Conservation (phyloP, 2,888 invertebrate species). For the Taphrorychus bicolor region DNA sequence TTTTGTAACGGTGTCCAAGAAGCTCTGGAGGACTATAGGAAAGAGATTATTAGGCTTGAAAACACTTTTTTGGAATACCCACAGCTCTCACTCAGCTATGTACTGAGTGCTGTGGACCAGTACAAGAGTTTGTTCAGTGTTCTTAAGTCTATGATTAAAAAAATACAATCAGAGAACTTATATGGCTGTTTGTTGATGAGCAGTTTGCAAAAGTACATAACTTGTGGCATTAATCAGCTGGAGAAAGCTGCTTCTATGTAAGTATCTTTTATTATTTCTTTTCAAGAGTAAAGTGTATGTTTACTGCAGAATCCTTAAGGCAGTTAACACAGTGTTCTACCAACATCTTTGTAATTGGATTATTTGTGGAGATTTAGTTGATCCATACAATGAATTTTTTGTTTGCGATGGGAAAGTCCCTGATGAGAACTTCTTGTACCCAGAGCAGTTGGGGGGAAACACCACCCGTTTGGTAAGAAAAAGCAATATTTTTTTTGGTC, state of each 20-base stretch:
- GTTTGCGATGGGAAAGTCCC: conserved; percentile 62
- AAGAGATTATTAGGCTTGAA: conserved; percentile 75
- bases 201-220: conserved; percentile 54
- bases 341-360: conserved; percentile 88
- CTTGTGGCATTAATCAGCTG: conserved; percentile 52
- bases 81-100: conserved; percentile 73
- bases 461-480: not conserved
- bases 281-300: no score
- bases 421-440: conserved; percentile 57
- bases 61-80: conserved; percentile 72
- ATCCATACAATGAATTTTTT: conserved; percentile 84
- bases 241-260: conserved; percentile 70
- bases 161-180: conserved; percentile 53
- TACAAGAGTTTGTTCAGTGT: conserved; percentile 68
- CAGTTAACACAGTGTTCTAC: conserved; percentile 80
- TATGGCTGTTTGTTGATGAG: conserved; percentile 57
- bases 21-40: conserved; percentile 75
- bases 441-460: conserved; percentile 53
- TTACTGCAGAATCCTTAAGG: conserved; percentile 71
- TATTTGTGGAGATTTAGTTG: conserved; percentile 81
- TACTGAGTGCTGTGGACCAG: conserved; percentile 76
- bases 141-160: conserved; percentile 65
- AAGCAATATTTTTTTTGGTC: not conserved
- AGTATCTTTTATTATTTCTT: no score
- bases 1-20: conserved; percentile 80